Base-by-base conservation (phyloP, 1,140 invertebrate species). In the Scylla paramamosain region DNA sequence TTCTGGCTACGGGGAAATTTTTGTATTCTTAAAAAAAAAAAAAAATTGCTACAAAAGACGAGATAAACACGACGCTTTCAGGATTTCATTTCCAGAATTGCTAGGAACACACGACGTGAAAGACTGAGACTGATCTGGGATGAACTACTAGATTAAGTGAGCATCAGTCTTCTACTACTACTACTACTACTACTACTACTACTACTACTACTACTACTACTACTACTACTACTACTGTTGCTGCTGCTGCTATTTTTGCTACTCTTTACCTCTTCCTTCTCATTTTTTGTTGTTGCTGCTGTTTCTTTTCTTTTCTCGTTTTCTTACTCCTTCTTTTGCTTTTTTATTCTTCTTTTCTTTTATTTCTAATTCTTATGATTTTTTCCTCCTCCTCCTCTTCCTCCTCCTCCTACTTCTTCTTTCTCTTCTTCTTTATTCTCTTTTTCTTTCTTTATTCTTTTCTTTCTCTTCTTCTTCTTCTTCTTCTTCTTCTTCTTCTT, bases 141-240 rank as follows among this genome's bases (percentile, higher is more conserved):
- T 1, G 39, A 39, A 12, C 10, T 86, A 59, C 10, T 86, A 59
- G 0, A 84, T 84, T 0, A 84, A 20, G 10, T 84, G n/a, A 0
- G 0, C 0, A 28, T 84, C 83, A 84, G 0, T 32, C 8, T 25
- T 16, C 67, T 77, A 77, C 67, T 77, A 77, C 67, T 77, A n/a
- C 67, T 77, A n/a, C 67, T 77, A 77, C 67, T 77, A 77, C 67
- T 77, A 77, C 67, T 77, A 77, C 67, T 77, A n/a, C 67, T 77
- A 77, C 67, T 77, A 77, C 67, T 77, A 77, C 67, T 77, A 77
- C 67, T 77, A n/a, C 67, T 77, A 77, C 67, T 77, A n/a, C 67
- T 77, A 77, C 67, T 77, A 77, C 67, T 77, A 77, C 67, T 77
- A 77, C n/a, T 77, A 77, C 67, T 77, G n/a, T 20, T n/a, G n/a